Conservation (phyloP, 2,113 vertebrate genomes). For the Dromas ardeola region DNA sequence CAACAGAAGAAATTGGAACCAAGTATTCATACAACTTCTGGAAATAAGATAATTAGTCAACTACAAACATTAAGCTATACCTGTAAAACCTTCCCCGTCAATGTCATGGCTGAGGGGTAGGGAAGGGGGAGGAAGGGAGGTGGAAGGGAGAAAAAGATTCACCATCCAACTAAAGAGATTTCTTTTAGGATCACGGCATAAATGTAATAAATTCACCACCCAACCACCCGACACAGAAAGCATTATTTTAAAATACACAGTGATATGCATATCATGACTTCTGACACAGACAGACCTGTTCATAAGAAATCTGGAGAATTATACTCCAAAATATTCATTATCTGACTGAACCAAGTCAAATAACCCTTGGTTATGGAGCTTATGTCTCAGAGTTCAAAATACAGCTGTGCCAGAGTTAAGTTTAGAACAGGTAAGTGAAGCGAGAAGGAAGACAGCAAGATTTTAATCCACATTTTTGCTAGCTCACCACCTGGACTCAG, state of each 20-base stretch:
- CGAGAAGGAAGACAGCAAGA: neutral
- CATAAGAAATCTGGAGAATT: neutral
- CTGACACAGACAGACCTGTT: neutral
- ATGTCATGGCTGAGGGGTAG: neutral
- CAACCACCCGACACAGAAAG: neutral
- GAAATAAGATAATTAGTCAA: neutral
- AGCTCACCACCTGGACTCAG: neutral
- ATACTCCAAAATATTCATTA: neutral
- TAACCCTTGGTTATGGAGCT: neutral
- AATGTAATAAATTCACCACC: neutral
- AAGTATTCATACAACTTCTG: neutral
- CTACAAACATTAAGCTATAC: neutral
- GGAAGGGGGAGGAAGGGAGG: neutral
- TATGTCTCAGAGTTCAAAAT: neutral
- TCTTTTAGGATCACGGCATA: neutral
- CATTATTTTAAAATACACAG: neutral
- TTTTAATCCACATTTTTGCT: neutral
- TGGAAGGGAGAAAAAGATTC: neutral
- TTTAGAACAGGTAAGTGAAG: neutral
- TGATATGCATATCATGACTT: neutral
- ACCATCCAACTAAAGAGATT: neutral
- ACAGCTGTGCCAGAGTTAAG: neutral
- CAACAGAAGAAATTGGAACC: neutral
- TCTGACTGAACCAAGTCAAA: neutral
- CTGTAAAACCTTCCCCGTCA: neutral